Evolutionary conservation across 37 sponge, comb jelly and placozoan genomes (phyloP), one percentile per base, ranked within the genome.

Genomic region (Halichondria panicea): DNA sequence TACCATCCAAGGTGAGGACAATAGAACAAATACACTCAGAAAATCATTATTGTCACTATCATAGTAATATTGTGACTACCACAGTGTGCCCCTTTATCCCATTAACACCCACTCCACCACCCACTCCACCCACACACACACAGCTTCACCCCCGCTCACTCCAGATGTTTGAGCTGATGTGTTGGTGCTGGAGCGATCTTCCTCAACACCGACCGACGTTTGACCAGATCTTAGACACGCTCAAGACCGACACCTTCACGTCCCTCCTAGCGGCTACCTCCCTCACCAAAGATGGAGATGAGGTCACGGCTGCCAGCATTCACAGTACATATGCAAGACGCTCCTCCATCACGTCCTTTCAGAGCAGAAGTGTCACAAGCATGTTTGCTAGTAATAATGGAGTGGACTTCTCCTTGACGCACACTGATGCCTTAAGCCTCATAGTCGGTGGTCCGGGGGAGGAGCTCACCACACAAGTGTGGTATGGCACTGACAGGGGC

Each of bases 161-260:
- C 12, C 60, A 55, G 48, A 79, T 91, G 76, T 74, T 79, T 57
- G 92, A 91, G 76, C 66, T 93, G 68, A 93, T 93, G 94, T 79
- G 83, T 36, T 93, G 92, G 91, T 90, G 94, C 55, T 93, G 94
- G 94, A 86, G 87, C 27, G 77, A 86, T 2, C 75, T 53, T 28
- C 87, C 94, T 65, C 69, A 67, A 5, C 81, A 85, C 61, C 59
- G 94, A 43, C 94, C 94, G 0, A 33, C 44, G 58, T 93, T 93
- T 72, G 21, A 55, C 0, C 40, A 76, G 50, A 77, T 93, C 58
- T 43, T 82, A 12, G n/a, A 69, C 0, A 38, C 81, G 55, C 53
- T 86, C 4, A 38, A 64, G 21, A 36, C 13, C 7, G 63, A 41
- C 27, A 15, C 39, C 38, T 78, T 82, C 58, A 58, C 45, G 12